Percentiles rank a stretch among this genome's conserved stretches.
These are phyloP conservation scores for Paramacrobiotus metropolitanus DNA, from an alignment of 1,140 invertebrate genomes.

Conservation along the genomic window DNA sequence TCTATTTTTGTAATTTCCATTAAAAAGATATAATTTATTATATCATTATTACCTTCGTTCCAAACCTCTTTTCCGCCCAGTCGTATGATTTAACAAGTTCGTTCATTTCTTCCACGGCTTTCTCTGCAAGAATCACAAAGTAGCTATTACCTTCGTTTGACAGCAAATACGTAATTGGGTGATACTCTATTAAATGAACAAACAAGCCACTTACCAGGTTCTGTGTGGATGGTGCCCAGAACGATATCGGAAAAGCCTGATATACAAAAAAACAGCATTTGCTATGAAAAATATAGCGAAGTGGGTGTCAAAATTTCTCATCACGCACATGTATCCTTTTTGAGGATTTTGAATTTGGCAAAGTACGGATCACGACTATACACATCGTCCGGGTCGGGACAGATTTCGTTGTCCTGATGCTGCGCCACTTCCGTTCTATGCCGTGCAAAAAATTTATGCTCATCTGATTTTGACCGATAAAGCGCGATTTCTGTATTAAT, in stretches of 20 bases:
- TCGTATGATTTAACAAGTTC: not conserved
- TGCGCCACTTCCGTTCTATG: not conserved
- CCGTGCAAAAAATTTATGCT: not conserved
- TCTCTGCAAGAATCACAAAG: not conserved
- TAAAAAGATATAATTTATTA: too few relatives aligned
- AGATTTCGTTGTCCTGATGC: not conserved
- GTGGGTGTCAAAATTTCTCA: too few relatives aligned
- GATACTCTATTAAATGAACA: too few relatives aligned
- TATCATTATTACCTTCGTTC: not conserved
- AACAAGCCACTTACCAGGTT: not conserved
- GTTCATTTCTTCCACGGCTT: not conserved
- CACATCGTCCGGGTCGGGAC: not conserved
- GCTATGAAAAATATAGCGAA: too few relatives aligned
- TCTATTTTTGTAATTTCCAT: too few relatives aligned
- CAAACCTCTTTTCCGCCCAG: not conserved
- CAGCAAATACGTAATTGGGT: too few relatives aligned
- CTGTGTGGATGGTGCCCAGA: conserved; percentile 3
- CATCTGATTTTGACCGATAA: too few relatives aligned
- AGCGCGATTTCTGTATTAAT: too few relatives aligned
- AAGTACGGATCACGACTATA: not conserved
- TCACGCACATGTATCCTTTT: too few relatives aligned
- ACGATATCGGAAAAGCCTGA: not conserved
- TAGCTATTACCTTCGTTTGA: too few relatives aligned
- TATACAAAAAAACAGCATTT: too few relatives aligned
- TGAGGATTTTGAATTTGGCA: not conserved